phyloP scores from a whole-genome alignment of 2,113 vertebrate genomes.

The Apodemus sylvaticus region DNA sequence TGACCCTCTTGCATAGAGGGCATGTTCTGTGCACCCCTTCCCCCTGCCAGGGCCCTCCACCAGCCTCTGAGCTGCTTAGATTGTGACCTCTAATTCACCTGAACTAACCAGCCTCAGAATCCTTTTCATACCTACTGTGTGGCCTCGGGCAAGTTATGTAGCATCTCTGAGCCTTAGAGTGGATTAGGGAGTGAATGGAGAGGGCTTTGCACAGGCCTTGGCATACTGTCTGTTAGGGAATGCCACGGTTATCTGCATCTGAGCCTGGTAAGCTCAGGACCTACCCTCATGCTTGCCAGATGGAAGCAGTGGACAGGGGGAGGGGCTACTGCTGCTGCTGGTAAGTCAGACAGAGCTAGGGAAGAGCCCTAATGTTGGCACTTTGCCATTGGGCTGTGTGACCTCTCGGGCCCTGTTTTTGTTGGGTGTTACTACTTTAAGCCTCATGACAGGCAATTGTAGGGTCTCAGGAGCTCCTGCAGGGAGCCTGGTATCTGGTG shows the following conservation, averaged over 20 bases:
- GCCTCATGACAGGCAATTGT: not conserved
- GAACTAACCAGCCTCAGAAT: not conserved
- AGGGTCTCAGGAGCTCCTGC: not conserved
- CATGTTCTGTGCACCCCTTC: rapidly evolving
- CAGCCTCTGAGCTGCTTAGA: not conserved
- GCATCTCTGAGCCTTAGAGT: not conserved
- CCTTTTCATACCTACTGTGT: not conserved
- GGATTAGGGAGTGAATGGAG: not conserved
- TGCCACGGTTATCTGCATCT: too few species aligned
- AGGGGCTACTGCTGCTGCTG: too few species aligned
- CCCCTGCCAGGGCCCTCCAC: not conserved
- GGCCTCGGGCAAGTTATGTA: not conserved
- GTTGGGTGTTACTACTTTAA: not conserved
- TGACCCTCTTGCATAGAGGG: not conserved
- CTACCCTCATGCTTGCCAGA: too few species aligned
- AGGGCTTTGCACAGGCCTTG: not conserved
- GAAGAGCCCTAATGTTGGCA: not conserved
- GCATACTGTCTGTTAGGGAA: not conserved
- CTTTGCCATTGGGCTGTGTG: not conserved
- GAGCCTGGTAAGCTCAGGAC: not conserved
- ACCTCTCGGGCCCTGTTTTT: not conserved
- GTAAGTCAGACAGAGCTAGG: not conserved
- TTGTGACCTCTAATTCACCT: not conserved
- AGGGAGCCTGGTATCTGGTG: not conserved
- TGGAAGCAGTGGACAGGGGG: not conserved